Evolutionary conservation across 2,113 vertebrate species (phyloP), one percentile per base, ranked within the genome.

Genomic region (Aptenodytes patagonicus): DNA sequence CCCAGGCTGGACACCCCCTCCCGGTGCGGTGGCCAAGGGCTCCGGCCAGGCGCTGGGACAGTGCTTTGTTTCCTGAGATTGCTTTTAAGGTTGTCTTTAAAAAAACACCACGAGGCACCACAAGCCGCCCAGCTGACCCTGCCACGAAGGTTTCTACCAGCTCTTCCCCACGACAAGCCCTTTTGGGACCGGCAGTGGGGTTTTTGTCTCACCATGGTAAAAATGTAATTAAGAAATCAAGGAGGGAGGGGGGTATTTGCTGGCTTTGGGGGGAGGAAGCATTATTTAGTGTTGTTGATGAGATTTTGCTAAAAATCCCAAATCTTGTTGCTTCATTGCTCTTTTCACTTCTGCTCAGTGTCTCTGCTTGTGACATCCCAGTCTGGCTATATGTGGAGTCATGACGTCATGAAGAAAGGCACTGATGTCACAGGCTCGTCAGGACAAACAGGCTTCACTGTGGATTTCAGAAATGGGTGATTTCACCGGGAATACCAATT

Each of bases 361-460:
- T 90, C 89, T 91, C 88, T 31, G 51, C 83, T 84, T 73, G 93
- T 81, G 92, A 95, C 91, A 87, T 90, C 89, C 89, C 80, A 34
- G 82, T n/a, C 91, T 24, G 75, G 91, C 82, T 32, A 24, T 12
- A 49, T 8, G 3, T 2, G 72, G 77, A 90, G 79, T 87, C 60
- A 40, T 5, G 90, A 89, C 9, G 51, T 55, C 66, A 28, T 31
- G 68, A 85, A 78, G 95, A 96, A 97, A 98, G 97, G 97, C 97
- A 98, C 97, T 97, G 96, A 92, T 95, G 97, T 95, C 96, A 95
- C 94, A 88, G 92, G 95, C 92, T 95, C 46, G 15, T 85, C 83
- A 75, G 72, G 92, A 91, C 93, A 40, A 87, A 87, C 46, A 38
- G 93, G 89, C 84, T 61, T 83, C 3, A 6, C 77, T 5, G 13